Evolutionary conservation across 2,113 vertebrate species (phyloP).

Genomic region (Lepisosteus osseus): DNA sequence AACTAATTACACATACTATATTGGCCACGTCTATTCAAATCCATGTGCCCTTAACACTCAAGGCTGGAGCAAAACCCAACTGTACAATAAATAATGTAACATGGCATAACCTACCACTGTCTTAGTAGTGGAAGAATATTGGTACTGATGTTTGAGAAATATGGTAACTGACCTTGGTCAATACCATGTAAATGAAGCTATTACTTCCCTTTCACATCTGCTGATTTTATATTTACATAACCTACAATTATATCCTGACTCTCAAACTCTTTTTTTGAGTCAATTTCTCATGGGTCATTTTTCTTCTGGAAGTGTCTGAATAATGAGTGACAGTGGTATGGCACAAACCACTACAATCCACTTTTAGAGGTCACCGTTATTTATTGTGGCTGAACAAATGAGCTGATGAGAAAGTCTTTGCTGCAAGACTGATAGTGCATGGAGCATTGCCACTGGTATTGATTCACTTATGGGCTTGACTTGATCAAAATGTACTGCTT

Average conservation of each 20-base stretch:
- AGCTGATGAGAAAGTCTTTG: constrained; percentile 46
- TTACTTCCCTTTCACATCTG: constrained; percentile 48
- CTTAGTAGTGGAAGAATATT: constrained; percentile 42
- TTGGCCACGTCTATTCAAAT: not conserved
- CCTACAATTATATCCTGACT: constrained; percentile 20
- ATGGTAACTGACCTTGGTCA: constrained; percentile 43
- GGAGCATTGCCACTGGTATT: constrained; percentile 37
- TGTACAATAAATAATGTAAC: constrained; percentile 24
- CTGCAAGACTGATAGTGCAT: constrained; percentile 39
- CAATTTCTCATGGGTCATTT: constrained; percentile 10
- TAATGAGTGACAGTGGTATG: constrained; percentile 24
- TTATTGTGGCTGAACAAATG: constrained; percentile 53
- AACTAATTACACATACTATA: not conserved
- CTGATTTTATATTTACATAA: constrained; percentile 33
- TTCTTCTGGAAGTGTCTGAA: constrained; percentile 24
- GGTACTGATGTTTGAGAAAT: constrained; percentile 34
- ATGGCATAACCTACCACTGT: constrained; percentile 27
- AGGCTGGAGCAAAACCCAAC: constrained; percentile 32
- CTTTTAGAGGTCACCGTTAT: constrained; percentile 44
- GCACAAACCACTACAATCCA: not conserved
- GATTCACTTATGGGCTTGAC: constrained; percentile 36
- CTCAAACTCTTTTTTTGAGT: constrained; percentile 1
- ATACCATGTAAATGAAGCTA: constrained; percentile 59
- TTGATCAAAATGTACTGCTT: constrained; percentile 40
- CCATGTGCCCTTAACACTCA: not conserved